Base-by-base conservation (phyloP, 2,888 invertebrate species). In the Habroteleia sp. region DNA sequence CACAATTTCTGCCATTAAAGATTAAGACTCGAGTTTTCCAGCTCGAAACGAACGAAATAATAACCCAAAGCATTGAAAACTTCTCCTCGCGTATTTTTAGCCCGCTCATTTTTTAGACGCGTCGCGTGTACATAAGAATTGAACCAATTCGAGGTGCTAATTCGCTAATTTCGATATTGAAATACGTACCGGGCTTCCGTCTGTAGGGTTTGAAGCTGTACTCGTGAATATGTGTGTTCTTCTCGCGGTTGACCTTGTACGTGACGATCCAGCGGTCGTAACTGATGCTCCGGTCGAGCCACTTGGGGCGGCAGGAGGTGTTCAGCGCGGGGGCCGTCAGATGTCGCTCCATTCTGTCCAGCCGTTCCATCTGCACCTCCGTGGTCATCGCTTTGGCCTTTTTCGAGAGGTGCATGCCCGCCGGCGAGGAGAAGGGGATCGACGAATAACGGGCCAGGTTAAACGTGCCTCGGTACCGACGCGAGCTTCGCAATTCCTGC, bases 401-500 rank as follows among this genome's bases (percentile, higher is more conserved):
- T 77, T 89, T 90, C 8, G 89, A 84, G 58, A 91, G 81, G 35
- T 89, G 82, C 42, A 90, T 86, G 2, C 91, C 91, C 20, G 90
- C 90, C 7, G 91, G 91, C 23, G 91, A 91, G 6, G 91, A 91
- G 56, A 91, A 88, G 1, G 91, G 90, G 71, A 91, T 91, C 39
- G 89, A 87, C 7, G 90, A 87, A 77, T 89, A 90, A 62, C 90
- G 86, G 14, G 89, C 86, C 7, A 91, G 85, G 20, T 89, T 89
- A 4, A 89, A 87, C 6, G 84, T 71, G 10, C 89, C 86, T 37
- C 91, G 88, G 77, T 89, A 89, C 37, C 90, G 87, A 27, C 89
- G 83, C 71, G 89, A 80, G 74, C 84, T 81, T 80, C 89, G 77
- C 77, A 84, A 68, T 81, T 74, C 46, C 6, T 29, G 69, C 37